These are phyloP conservation scores for Xiphophorus birchmanni DNA, from an alignment of 2,797 vertebrate genomes.

Conservation along the genomic window DNA sequence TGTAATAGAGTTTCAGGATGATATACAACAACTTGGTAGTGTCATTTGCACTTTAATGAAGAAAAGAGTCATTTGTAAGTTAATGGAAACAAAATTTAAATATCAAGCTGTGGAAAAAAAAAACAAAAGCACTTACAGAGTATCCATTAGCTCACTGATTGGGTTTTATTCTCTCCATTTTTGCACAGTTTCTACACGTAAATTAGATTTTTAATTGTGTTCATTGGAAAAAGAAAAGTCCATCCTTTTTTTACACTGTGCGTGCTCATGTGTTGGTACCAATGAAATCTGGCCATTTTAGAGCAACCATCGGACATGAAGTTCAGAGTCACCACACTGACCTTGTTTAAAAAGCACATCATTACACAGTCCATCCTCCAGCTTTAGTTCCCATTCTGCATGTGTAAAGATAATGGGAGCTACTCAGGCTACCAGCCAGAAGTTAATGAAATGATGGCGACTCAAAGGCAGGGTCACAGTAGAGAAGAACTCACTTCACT, in stretches of 20 bases:
- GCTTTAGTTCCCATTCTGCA: constrained; percentile 58
- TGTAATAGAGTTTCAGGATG: constrained; percentile 35
- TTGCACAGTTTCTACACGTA: constrained; percentile 54
- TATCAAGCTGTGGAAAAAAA: constrained; percentile 41
- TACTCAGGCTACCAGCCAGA: constrained; percentile 27
- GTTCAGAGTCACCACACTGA: constrained; percentile 49
- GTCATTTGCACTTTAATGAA: constrained; percentile 69
- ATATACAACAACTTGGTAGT: constrained; percentile 33
- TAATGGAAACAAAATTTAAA: constrained; percentile 69
- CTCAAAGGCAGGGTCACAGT: constrained; percentile 68
- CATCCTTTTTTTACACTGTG: constrained; percentile 16
- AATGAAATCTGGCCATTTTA: constrained; percentile 25
- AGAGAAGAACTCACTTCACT: constrained; percentile 37
- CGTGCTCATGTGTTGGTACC: background rate
- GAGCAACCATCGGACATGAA: constrained; percentile 55
- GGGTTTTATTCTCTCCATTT: constrained; percentile 65
- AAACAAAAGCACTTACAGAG: constrained; percentile 32
- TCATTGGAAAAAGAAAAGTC: constrained; percentile 52
- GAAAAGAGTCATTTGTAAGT: constrained; percentile 71
- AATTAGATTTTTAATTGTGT: constrained; percentile 74
- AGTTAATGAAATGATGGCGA: constrained; percentile 75
- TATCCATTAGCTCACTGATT: constrained; percentile 54
- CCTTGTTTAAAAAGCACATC: constrained; percentile 73
- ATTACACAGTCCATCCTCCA: constrained; percentile 60
- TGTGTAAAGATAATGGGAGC: constrained; percentile 68